Percentiles rank a stretch among this genome's conserved stretches.
These are phyloP conservation scores for Tenthredo amoena DNA, from an alignment of 2,888 invertebrate species.

Conservation along the genomic window DNA sequence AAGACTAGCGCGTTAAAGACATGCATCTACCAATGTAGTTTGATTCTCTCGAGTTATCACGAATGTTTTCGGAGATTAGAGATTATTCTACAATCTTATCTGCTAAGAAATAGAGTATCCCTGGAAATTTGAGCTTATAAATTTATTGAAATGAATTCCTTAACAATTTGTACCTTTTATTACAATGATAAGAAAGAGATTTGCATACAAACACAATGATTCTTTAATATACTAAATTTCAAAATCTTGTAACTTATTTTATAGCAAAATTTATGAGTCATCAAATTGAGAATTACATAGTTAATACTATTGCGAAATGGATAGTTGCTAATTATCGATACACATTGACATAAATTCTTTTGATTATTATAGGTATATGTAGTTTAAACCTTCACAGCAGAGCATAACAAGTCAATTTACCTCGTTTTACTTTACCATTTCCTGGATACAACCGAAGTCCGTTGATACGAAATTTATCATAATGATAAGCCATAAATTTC, in stretches of 20 bases:
- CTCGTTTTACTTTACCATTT: not conserved
- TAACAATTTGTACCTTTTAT: conserved; percentile 23
- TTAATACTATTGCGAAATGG: not conserved
- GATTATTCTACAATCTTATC: not conserved
- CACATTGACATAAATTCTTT: not conserved
- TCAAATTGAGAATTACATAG: not conserved
- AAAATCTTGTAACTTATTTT: not conserved
- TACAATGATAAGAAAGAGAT: conserved; percentile 10
- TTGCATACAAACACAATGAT: not conserved
- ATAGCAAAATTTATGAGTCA: conserved; percentile 16
- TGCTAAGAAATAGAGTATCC: not conserved
- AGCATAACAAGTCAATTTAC: not conserved
- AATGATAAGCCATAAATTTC: not conserved
- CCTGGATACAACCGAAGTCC: not conserved
- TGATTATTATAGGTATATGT: not conserved
- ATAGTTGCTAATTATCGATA: conserved; percentile 8
- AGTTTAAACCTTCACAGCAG: not conserved
- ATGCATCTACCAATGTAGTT: not conserved
- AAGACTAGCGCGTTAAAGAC: not conserved
- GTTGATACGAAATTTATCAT: not conserved
- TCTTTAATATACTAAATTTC: not conserved
- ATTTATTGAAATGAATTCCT: conserved; percentile 13
- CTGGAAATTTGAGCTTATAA: not conserved
- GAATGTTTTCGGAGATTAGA: not conserved
- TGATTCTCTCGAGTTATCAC: not conserved